A percentile compares a stretch with the other conserved stretches of the same genome.
These are phyloP conservation scores for Orthonychiurus folsomi DNA, from an alignment of 2,888 invertebrate species.

Conservation along the genomic window DNA sequence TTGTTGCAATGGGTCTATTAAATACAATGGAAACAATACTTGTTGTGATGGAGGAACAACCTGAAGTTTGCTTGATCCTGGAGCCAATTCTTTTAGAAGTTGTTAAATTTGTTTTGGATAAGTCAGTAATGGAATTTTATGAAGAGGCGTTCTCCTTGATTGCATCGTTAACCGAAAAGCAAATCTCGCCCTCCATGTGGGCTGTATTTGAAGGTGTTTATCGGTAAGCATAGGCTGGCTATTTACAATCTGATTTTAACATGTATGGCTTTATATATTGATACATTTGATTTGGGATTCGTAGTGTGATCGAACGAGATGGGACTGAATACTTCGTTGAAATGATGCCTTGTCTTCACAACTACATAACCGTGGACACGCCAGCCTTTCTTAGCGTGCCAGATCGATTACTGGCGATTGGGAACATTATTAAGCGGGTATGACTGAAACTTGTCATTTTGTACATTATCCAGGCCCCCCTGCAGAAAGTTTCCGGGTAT, in stretches of 20 bases:
- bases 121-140: conserved; percentile 87
- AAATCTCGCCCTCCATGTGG: conserved; percentile 92
- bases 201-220: conserved; percentile 80
- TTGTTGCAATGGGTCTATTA: conserved; percentile 91
- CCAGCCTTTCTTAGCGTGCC: conserved; percentile 85
- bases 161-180: conserved; percentile 78
- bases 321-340: conserved; percentile 93
- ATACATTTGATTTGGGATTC: conserved; percentile 5
- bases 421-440: conserved; percentile 88
- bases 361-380: conserved; percentile 93
- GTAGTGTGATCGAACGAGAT: conserved; percentile 75
- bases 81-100: conserved; percentile 89
- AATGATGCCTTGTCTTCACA: conserved; percentile 97
- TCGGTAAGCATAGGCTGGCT: conserved; percentile 45
- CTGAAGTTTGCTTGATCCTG: conserved; percentile 73
- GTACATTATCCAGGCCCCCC: not conserved
- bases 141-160: conserved; percentile 91
- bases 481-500: too few relatives aligned
- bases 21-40: conserved; percentile 93
- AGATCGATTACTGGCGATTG: conserved; percentile 78
- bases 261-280: not conserved
- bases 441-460: too few relatives aligned
- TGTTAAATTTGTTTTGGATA: conserved; percentile 54
- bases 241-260: not conserved
- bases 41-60: conserved; percentile 80